phyloP scores from a whole-genome alignment of 2,113 vertebrate species.

The Micronycteris hirsuta region DNA sequence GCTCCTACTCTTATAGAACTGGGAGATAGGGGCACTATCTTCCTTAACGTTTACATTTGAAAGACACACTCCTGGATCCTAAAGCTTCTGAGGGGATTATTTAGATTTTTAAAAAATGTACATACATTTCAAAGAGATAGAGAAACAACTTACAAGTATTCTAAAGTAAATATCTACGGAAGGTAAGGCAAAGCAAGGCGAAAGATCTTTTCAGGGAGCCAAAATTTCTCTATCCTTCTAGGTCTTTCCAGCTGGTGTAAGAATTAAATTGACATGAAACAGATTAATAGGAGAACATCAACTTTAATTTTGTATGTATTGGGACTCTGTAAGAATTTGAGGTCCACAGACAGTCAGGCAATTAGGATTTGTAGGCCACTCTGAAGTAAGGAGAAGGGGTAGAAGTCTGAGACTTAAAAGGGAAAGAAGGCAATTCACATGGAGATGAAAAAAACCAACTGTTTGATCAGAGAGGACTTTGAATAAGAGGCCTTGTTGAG shows the following conservation, averaged over 20 bases:
- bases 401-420: background rate
- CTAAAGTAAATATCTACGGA: background rate
- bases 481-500: background rate
- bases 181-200: background rate
- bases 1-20: background rate
- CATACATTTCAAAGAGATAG: background rate
- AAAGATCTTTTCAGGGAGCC: background rate
- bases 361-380: background rate
- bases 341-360: background rate
- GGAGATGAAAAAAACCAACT: background rate
- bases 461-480: background rate
- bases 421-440: background rate
- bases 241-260: background rate
- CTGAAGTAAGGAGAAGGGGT: background rate
- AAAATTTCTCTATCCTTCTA: background rate
- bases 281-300: background rate
- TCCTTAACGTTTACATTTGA: background rate
- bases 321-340: background rate
- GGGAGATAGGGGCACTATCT: fast-evolving
- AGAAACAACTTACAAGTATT: background rate
- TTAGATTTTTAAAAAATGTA: background rate
- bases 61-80: background rate
- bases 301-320: background rate
- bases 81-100: background rate
- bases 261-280: background rate